A percentile compares a stretch with the other conserved stretches of the same genome.
These are phyloP conservation scores for Cosmia trapezina DNA, from an alignment of 2,888 invertebrate genomes.

Conservation along the genomic window DNA sequence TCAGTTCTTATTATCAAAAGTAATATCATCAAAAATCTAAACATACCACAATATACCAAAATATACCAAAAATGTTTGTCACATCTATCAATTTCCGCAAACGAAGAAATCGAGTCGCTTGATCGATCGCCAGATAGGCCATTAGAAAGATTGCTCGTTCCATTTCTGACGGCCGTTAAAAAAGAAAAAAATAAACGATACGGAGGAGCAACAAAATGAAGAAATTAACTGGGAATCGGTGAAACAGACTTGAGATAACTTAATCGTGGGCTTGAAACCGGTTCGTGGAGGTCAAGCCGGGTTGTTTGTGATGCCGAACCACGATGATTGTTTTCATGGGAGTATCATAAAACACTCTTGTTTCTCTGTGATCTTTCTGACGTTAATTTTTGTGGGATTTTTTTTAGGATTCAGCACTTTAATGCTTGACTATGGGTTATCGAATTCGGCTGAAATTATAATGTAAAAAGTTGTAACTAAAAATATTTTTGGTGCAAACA, in stretches of 20 bases:
- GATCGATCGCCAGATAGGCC: constrained; percentile 73
- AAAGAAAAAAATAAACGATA: constrained; percentile 70
- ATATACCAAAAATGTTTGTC: constrained; percentile 45
- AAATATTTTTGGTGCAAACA: neutral
- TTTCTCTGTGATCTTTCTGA: constrained; percentile 59
- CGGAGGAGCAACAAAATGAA: constrained; percentile 83
- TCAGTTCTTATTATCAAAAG: constrained; percentile 1
- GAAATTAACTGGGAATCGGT: constrained; percentile 87
- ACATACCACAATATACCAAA: constrained; percentile 3
- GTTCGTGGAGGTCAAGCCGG: constrained; percentile 75
- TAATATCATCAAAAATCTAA: constrained; percentile 17
- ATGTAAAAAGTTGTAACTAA: neutral
- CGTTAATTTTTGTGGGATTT: constrained; percentile 40
- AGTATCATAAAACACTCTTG: constrained; percentile 64
- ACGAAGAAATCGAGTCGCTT: constrained; percentile 60
- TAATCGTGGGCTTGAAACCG: constrained; percentile 83
- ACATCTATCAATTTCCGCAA: constrained; percentile 56
- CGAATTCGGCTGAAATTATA: neutral
- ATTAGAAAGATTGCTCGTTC: constrained; percentile 86
- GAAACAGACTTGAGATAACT: constrained; percentile 85
- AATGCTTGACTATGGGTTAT: neutral
- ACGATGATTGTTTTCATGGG: constrained; percentile 73
- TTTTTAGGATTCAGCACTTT: constrained; percentile 6
- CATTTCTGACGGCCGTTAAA: constrained; percentile 73
- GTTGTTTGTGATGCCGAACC: constrained; percentile 76